Evolutionary conservation across 2,113 vertebrate genomes (phyloP).

Genomic region (Tachysurus vachellii): DNA sequence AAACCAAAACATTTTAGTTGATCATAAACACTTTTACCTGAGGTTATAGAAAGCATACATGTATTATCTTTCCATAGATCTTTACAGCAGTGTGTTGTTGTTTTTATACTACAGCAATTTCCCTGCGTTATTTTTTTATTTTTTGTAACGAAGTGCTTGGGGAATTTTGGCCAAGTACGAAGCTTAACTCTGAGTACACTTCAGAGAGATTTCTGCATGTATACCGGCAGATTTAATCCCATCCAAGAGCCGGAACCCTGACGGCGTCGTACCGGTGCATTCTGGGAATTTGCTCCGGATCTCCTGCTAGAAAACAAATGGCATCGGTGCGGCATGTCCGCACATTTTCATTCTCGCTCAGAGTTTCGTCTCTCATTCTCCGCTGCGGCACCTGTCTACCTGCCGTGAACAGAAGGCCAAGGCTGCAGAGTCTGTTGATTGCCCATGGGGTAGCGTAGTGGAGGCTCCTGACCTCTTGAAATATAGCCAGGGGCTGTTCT

Average conservation of each 20-base stretch:
- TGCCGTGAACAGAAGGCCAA: conserved; percentile 63
- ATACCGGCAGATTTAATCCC: conserved; percentile 45
- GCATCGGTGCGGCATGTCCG: conserved; percentile 19
- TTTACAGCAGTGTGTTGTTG: not conserved
- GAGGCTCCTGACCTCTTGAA: conserved; percentile 53
- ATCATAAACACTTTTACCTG: not conserved
- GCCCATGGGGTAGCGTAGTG: conserved; percentile 55
- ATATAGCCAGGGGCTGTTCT: conserved; percentile 37
- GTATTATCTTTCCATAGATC: not conserved
- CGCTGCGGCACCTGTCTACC: conserved; percentile 44
- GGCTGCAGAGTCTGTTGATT: conserved; percentile 63
- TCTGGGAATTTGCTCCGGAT: conserved; percentile 40
- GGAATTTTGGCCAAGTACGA: not conserved
- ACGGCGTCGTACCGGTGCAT: conserved; percentile 7
- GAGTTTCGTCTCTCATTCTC: conserved; percentile 1
- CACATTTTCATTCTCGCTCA: conserved; percentile 56
- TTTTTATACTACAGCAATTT: not conserved
- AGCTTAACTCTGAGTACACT: not conserved
- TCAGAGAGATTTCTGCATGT: conserved; percentile 14
- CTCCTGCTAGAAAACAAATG: conserved; percentile 46
- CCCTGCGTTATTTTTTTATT: not conserved
- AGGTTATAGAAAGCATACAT: not conserved
- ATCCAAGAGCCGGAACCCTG: conserved; percentile 22
- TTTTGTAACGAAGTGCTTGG: not conserved
- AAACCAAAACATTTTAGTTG: not conserved